phyloP scores from a whole-genome alignment of 2,888 invertebrate genomes.

The Aleiodes leptofemur region DNA sequence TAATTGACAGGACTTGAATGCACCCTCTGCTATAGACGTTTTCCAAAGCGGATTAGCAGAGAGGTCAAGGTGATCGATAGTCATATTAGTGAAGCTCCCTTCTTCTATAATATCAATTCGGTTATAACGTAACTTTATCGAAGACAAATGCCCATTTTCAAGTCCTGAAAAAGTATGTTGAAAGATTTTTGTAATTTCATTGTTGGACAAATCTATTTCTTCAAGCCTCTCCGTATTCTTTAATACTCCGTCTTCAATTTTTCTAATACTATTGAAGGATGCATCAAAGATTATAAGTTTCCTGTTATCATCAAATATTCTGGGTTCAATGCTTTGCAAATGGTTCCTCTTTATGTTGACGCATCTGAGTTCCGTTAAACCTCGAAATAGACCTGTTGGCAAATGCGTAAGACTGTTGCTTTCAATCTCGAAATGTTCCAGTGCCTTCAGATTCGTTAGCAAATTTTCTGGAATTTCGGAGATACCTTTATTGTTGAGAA shows the following conservation, averaged over 20 bases:
- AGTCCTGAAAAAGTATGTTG: too few relatives aligned
- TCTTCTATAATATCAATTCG: too few relatives aligned
- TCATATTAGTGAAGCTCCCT: too few relatives aligned
- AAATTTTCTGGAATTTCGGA: conserved; percentile 51
- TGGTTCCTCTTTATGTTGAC: conserved; percentile 50
- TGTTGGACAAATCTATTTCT: conserved; percentile 73
- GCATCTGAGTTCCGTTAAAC: conserved; percentile 49
- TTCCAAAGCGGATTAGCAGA: too few relatives aligned
- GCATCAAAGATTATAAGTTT: conserved; percentile 54
- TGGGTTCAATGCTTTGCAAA: conserved; percentile 46
- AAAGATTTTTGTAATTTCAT: conserved; percentile 62
- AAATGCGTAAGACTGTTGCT: conserved; percentile 39
- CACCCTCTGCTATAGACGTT: too few relatives aligned
- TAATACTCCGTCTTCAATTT: conserved; percentile 70
- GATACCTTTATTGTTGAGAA: conserved; percentile 55
- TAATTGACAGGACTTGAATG: too few relatives aligned
- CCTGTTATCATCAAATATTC: conserved; percentile 52
- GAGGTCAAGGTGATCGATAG: too few relatives aligned
- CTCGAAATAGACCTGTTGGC: conserved; percentile 38
- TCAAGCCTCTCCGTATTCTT: conserved; percentile 70
- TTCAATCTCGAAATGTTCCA: conserved; percentile 43
- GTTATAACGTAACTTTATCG: too few relatives aligned
- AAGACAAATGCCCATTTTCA: background rate
- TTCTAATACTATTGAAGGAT: conserved; percentile 53
- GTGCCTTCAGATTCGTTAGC: conserved; percentile 51